Evolutionary conservation across 2,888 invertebrate species (phyloP).

Genomic region (Apotomis turbidana): DNA sequence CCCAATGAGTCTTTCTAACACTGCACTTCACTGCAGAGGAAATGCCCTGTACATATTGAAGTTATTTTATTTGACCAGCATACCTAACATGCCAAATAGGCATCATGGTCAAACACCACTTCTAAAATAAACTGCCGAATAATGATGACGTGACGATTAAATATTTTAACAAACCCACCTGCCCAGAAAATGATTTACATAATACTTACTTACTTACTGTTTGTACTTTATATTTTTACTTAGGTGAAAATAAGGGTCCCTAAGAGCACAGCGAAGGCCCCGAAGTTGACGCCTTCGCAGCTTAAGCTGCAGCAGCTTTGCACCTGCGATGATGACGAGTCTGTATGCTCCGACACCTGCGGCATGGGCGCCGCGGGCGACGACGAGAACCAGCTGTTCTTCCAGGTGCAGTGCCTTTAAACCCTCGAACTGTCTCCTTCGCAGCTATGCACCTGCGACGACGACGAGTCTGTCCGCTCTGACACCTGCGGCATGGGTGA

Average conservation of each 20-base stretch:
- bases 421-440: conserved; percentile 61
- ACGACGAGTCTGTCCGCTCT: conserved; percentile 67
- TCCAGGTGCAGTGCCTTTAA: conserved; percentile 61
- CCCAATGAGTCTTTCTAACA: too few species aligned
- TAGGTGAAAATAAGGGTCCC: conserved; percentile 85
- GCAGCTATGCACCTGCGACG: conserved; percentile 74
- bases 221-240: not conserved
- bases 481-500: conserved; percentile 63
- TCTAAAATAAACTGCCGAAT: too few species aligned
- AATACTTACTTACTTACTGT: too few species aligned
- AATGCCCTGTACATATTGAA: too few species aligned
- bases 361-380: conserved; percentile 54
- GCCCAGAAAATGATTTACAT: too few species aligned
- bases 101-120: too few species aligned
- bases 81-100: too few species aligned
- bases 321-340: conserved; percentile 73
- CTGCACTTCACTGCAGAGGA: too few species aligned
- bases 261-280: conserved; percentile 78
- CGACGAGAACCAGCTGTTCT: conserved; percentile 60
- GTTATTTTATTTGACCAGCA: too few species aligned
- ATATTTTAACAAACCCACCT: too few species aligned
- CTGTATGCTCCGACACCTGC: conserved; percentile 70
- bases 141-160: too few species aligned
- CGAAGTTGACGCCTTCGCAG: conserved; percentile 71
- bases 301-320: conserved; percentile 70